These are phyloP conservation scores for Chloroclystis v-ata DNA, from an alignment of 2,888 invertebrate genomes.

Conservation along the genomic window DNA sequence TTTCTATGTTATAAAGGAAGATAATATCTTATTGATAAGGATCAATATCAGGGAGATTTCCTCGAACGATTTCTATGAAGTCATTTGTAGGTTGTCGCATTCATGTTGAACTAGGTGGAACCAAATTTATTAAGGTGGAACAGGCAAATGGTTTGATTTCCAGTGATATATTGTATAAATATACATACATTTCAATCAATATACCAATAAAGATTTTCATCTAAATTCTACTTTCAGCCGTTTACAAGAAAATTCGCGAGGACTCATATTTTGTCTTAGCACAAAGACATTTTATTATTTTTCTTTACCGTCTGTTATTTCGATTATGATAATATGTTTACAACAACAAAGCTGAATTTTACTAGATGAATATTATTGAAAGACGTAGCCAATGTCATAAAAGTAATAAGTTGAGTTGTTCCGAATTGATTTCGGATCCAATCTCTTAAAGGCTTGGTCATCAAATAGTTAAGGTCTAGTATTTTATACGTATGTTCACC, in stretches of 20 bases:
- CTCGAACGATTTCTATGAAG: not conserved
- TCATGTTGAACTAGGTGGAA: no score
- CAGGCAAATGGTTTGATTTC: no score
- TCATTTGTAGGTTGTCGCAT: not conserved
- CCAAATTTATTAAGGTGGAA: no score
- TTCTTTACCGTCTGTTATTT: no score
- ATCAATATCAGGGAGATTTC: not conserved
- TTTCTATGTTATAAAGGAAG: not conserved
- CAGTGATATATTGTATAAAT: no score
- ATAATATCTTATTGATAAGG: not conserved
- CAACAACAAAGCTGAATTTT: not conserved
- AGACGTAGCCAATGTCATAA: not conserved
- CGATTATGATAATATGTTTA: no score
- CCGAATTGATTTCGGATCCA: not conserved
- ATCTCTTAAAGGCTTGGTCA: not conserved
- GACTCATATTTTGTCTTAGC: no score
- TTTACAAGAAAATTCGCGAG: no score
- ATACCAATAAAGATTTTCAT: no score
- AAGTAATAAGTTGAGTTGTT: not conserved
- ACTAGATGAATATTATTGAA: not conserved
- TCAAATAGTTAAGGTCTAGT: not conserved
- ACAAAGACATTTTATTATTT: no score
- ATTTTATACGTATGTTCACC: not conserved
- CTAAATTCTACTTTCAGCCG: no score
- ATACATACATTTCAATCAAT: no score